phyloP scores from a whole-genome alignment of 2,888 invertebrate genomes.

The Laothoe populi region DNA sequence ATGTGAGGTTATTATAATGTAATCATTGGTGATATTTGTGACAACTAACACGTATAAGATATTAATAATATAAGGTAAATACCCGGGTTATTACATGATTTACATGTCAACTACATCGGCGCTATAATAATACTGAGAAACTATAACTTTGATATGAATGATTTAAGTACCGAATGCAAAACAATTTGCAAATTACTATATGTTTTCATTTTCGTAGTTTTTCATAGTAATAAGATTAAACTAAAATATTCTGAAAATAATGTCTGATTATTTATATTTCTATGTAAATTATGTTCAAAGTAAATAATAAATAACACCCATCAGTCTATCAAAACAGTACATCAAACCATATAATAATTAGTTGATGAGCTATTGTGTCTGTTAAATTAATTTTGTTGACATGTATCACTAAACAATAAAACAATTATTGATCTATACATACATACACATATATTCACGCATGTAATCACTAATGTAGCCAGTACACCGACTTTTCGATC shows the following conservation, averaged over 20 bases:
- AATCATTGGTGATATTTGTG: background rate
- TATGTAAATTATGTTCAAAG: background rate
- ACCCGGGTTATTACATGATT: conserved; percentile 45
- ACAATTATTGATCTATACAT: no score
- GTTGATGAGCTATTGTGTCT: no score
- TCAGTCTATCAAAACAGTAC: no score
- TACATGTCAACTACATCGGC: conserved; percentile 8
- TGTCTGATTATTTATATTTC: background rate
- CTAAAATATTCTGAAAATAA: no score
- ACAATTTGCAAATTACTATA: background rate
- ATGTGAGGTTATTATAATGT: background rate
- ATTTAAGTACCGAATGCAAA: conserved; percentile 7
- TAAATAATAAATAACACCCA: no score
- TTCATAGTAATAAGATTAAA: background rate
- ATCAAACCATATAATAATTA: no score
- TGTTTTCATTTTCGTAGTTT: background rate
- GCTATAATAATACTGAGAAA: conserved; percentile 3
- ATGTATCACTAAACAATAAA: no score
- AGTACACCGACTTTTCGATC: no score
- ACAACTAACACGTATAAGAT: conserved; percentile 8
- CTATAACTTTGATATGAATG: conserved; percentile 5
- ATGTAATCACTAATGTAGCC: no score
- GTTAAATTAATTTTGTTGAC: no score
- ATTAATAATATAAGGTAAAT: conserved; percentile 23
- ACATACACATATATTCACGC: no score